Base-by-base conservation (phyloP, 2,888 invertebrate species). In the Tiliacea citrago region DNA sequence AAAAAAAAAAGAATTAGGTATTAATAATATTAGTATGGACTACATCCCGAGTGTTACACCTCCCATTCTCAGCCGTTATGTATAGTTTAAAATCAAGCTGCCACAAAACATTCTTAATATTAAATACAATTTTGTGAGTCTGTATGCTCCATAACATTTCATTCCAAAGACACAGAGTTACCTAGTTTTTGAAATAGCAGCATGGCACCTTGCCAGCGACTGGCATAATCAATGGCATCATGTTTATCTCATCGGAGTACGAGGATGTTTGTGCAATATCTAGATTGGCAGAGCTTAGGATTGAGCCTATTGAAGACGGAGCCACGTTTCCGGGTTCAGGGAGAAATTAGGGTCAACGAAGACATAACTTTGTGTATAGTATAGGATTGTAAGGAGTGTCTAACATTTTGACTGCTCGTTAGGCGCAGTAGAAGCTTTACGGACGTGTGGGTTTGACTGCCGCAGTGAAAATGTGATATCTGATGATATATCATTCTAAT, bases 191-290 rank as follows among this genome's bases (percentile, higher is more conserved):
- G 74, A 79, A 84, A 82, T 77, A 83, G 75, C 74, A 71, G 47
- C 35, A 49, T 86, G 88, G 84, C 85, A 65, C 7, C 1, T 12
- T 51, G 84, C 86, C 86, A 86, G 76, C 35, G 8, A 35, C 70
- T 49, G 45, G 68, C 69, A 76, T 67, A 75, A 73, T 83, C 75
- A 83, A 76, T 78, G 63, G 77, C 68, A 68, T 58, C 73, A 42
- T 82, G 82, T 82, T 81, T 80, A 82, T 84, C 62, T 81, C 76
- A 73, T 49, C 55, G 42, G 53, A 71, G 67, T 70, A 65, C 53
- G 58, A 72, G 62, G 69, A 80, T 81, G 63, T 84, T 84, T 70
- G 66, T 67, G 45, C 67, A 75, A 70, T 68, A 81, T 81, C 75
- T 73, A 70, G 82, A 84, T 84, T 75, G 72, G 74, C 68, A 63